Conservation (phyloP, 1,140 invertebrate species). For the Drosophila saltans region DNA sequence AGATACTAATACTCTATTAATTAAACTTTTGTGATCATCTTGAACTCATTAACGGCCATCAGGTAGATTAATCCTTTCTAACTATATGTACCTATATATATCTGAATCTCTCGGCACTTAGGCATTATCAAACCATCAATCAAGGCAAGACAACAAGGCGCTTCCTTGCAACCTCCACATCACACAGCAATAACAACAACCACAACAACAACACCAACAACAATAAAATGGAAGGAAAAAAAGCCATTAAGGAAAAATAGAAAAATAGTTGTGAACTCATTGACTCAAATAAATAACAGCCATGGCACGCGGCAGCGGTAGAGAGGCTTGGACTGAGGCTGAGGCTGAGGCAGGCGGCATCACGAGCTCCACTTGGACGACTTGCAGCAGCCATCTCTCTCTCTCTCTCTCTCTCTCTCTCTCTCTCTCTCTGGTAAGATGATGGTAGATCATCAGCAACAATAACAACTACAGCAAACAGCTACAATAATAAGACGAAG, state of each 20-base stretch:
- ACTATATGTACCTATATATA: not conserved
- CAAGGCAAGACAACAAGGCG: conserved; percentile 70
- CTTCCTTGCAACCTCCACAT: conserved; percentile 59
- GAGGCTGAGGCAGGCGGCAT: conserved; percentile 24
- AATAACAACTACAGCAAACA: conserved; percentile 63
- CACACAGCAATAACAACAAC: conserved; percentile 31
- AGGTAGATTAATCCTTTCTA: not conserved
- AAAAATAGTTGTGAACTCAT: conserved; percentile 81
- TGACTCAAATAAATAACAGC: conserved; percentile 78
- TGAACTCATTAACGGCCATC: conserved; percentile 36
- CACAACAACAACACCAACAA: conserved; percentile 18
- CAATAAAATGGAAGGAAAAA: conserved; percentile 31
- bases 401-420: conserved; percentile 22
- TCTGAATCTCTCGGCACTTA: conserved; percentile 50
- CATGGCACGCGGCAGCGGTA: conserved; percentile 43
- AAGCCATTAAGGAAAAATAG: conserved; percentile 70
- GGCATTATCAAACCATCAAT: conserved; percentile 75
- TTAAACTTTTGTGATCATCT: conserved; percentile 10
- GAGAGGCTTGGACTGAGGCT: not conserved
- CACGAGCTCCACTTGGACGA: conserved; percentile 47
- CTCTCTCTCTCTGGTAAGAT: conserved; percentile 35
- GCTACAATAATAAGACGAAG: conserved; percentile 74
- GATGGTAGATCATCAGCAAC: conserved; percentile 69
- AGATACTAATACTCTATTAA: conserved; percentile 1
- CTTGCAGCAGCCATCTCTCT: conserved; percentile 23